Conservation (phyloP, 1,140 invertebrate species). For the Trachymyrmex septentrionalis region DNA sequence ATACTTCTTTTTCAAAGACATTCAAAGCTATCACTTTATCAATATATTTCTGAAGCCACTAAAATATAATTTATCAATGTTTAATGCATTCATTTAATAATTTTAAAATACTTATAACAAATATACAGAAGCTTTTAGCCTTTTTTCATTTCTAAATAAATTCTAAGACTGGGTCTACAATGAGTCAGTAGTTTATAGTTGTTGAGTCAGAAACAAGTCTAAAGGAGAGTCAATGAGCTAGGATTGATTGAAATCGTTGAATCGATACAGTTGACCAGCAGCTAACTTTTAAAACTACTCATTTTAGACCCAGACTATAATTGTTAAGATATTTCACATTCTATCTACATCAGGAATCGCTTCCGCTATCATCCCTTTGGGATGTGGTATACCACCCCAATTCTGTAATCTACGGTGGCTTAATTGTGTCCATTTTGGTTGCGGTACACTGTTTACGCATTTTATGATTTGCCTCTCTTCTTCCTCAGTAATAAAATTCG, state of each 20-base stretch:
- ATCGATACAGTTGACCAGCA: too few relatives aligned
- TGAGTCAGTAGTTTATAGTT: too few relatives aligned
- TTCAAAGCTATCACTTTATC: slow-evolving; percentile 91
- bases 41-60: slow-evolving; percentile 94
- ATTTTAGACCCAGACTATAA: too few relatives aligned
- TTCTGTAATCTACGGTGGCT: slow-evolving; percentile 97
- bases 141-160: slow-evolving; percentile 28
- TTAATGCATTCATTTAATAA: slow-evolving; percentile 40
- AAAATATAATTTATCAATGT: slow-evolving; percentile 62
- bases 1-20: slow-evolving; percentile 91
- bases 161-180: not conserved
- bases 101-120: slow-evolving; percentile 11
- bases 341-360: slow-evolving; percentile 90
- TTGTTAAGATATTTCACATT: not conserved
- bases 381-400: slow-evolving; percentile 97
- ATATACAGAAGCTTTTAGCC: not conserved
- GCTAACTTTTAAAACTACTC: too few relatives aligned
- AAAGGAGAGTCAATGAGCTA: too few relatives aligned
- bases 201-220: too few relatives aligned
- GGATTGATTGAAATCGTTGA: too few relatives aligned
- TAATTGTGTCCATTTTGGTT: slow-evolving; percentile 98
- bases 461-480: slow-evolving; percentile 93
- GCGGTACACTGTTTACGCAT: slow-evolving; percentile 93
- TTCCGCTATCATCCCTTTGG: slow-evolving; percentile 98
- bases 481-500: slow-evolving; percentile 94